phyloP scores from a whole-genome alignment of 2,888 invertebrate species.

The Cotesia congregata region DNA sequence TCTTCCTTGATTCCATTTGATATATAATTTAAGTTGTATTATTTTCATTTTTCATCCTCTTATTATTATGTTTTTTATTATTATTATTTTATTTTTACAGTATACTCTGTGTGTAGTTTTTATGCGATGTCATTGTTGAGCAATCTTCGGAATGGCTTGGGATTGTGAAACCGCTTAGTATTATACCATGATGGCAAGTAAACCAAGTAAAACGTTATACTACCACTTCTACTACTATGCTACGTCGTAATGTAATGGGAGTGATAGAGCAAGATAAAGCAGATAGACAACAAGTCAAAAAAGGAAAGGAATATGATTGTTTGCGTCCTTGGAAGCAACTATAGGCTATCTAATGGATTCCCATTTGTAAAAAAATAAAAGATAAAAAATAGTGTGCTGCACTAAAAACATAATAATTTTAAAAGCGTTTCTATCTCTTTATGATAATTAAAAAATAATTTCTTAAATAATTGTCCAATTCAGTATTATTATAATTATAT shows the following conservation, averaged over 20 bases:
- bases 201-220: slow-evolving; percentile 7
- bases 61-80: neutral
- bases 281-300: neutral
- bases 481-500: neutral
- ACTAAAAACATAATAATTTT: neutral
- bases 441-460: slow-evolving; percentile 1
- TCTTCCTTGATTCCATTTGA: slow-evolving; percentile 11
- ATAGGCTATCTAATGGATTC: slow-evolving; percentile 40
- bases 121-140: slow-evolving; percentile 52
- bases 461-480: neutral
- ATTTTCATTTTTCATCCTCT: slow-evolving; percentile 10
- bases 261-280: neutral
- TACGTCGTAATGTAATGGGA: too few species aligned
- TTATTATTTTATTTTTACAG: slow-evolving; percentile 7
- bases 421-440: neutral
- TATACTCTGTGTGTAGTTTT: slow-evolving; percentile 36
- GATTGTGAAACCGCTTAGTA: slow-evolving; percentile 50
- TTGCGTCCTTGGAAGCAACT: slow-evolving; percentile 18
- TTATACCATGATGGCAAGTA: slow-evolving; percentile 29
- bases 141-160: slow-evolving; percentile 47
- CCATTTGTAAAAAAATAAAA: neutral
- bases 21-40: slow-evolving; percentile 11
- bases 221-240: too few species aligned
- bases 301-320: slow-evolving; percentile 26
- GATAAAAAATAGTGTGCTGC: neutral